A percentile compares a stretch with the other conserved stretches of the same genome.
phyloP scores from a whole-genome alignment of 2,113 vertebrate genomes.

The Halcyon malimbica region DNA sequence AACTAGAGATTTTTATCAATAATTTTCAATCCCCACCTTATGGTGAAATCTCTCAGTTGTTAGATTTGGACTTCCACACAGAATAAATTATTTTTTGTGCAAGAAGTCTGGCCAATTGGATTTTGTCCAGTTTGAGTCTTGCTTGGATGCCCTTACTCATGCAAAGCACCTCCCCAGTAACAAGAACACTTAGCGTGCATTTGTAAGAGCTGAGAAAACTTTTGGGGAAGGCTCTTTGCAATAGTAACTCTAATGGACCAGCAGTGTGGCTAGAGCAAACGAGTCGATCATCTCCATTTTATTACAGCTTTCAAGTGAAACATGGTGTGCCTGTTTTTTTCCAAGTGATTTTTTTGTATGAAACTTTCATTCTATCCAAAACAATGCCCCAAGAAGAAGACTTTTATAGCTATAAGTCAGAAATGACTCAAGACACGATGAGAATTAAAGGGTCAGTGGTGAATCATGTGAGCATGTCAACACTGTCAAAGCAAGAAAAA shows the following conservation, averaged over 20 bases:
- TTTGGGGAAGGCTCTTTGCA: background rate
- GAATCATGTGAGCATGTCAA: background rate
- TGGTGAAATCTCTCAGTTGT: background rate
- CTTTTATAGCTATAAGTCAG: background rate
- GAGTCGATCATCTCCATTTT: background rate
- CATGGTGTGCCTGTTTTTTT: background rate
- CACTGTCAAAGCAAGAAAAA: background rate
- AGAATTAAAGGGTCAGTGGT: background rate
- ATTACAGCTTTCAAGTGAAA: background rate
- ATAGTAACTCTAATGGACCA: background rate
- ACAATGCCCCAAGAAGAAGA: background rate
- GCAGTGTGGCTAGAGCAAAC: background rate
- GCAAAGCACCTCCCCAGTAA: background rate
- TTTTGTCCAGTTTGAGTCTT: background rate
- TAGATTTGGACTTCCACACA: background rate
- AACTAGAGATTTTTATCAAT: background rate
- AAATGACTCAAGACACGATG: background rate
- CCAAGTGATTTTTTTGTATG: background rate
- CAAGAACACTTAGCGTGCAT: background rate
- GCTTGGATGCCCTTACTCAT: background rate
- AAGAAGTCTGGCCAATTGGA: background rate
- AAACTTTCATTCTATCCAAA: background rate
- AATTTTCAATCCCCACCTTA: background rate
- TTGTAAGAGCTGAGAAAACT: background rate
- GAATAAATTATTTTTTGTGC: background rate